Percentiles rank a stretch among this genome's conserved stretches.
Evolutionary conservation across 2,888 invertebrate species (phyloP).

Genomic region (Eupithecia vulgata): DNA sequence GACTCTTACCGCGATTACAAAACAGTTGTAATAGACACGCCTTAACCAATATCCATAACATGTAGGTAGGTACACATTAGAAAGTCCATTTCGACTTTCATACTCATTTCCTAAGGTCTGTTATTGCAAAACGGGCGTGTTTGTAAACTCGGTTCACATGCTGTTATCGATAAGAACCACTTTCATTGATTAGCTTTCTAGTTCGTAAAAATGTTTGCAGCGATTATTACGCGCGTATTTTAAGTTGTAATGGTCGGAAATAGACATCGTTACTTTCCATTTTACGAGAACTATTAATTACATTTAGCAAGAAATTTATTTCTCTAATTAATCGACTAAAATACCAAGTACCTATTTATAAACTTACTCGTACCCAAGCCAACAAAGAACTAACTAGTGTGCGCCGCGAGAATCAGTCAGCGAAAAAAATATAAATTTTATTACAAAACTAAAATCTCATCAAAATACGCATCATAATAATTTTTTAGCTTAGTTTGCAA

Average conservation of each 20-base stretch:
- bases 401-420: neutral
- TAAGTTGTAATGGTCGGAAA: conserved; percentile 20
- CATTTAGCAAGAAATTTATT: conserved; percentile 2
- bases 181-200: conserved; percentile 45
- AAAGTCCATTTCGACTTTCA: conserved; percentile 41
- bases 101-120: conserved; percentile 27
- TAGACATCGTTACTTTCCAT: conserved; percentile 28
- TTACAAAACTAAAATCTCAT: neutral
- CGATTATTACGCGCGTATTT: conserved; percentile 22
- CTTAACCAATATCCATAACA: conserved; percentile 26
- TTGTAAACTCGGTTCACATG: conserved; percentile 19
- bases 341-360: neutral
- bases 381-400: neutral
- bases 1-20: conserved; percentile 37
- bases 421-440: too few species aligned
- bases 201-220: conserved; percentile 42
- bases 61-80: conserved; percentile 16
- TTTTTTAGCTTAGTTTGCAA: too few species aligned
- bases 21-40: conserved; percentile 30
- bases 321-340: neutral
- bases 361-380: neutral
- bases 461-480: too few species aligned
- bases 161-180: conserved; percentile 35
- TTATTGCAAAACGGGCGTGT: conserved; percentile 25
- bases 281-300: conserved; percentile 18